Evolutionary conservation across 2,797 vertebrate species (phyloP), one percentile per base, ranked within the genome.

Genomic region (Danio albolineatus): DNA sequence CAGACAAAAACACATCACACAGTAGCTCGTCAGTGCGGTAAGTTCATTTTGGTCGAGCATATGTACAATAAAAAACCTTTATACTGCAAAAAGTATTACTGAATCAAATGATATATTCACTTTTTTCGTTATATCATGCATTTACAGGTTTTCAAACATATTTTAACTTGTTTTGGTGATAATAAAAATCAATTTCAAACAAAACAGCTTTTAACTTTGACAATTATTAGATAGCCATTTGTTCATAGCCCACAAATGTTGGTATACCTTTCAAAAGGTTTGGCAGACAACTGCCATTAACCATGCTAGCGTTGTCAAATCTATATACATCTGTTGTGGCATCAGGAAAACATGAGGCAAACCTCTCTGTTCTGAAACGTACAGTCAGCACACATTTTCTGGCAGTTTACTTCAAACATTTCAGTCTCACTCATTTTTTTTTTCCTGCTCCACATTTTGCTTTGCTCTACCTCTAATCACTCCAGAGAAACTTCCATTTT

Each of bases 401-500:
- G 75, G 10, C 44, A 69, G 65, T 79, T 73, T 59, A 67, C 53
- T 64, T 28, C 61, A 54, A 59, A 21, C 57, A 41, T 65, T 61
- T 72, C 69, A 76, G 53, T 72, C 70, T 38, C 51, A 86, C 85
- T 88, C 86, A 4, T 70, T 87, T 83, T 88, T 88, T 83, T 88
- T 87, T 86, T 78, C 86, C 91, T 94, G 91, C 92, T 91, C 95
- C 91, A 94, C 92, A 90, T 89, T 93, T 94, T 94, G 95, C 94
- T 95, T 96, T 94, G 94, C 93, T 85, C 91, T 90, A 94, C 93
- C 94, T 91, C 92, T 92, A 90, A 94, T 91, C 93, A 93, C 89
- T 92, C 90, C 93, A 92, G 92, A 91, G 93, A 95, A 91, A 90
- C 92, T 94, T 97, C 96, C 96, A 97, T 98, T 97, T 98, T 97